Evolutionary conservation across 2,888 invertebrate species (phyloP).

Genomic region (Heliconius erato): DNA sequence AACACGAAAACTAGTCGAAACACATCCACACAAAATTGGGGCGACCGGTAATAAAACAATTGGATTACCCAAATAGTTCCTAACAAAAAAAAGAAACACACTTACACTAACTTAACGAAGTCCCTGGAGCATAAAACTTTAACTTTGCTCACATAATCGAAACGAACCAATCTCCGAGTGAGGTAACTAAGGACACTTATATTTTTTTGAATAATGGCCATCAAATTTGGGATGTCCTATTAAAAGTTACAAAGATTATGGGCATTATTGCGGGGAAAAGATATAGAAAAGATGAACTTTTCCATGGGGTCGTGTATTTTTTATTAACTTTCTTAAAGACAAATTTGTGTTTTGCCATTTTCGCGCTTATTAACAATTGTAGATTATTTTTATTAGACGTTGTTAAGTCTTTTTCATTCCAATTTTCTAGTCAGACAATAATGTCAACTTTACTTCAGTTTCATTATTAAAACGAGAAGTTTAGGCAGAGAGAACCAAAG

Average conservation of each 20-base stretch:
- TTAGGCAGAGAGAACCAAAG: too few species aligned
- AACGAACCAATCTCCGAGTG: conserved; percentile 69
- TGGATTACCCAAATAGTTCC: conserved; percentile 10
- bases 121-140: conserved; percentile 50
- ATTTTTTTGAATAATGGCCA: conserved; percentile 81
- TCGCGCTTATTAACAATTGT: conserved; percentile 28
- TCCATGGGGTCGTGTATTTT: conserved; percentile 68
- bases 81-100: not conserved
- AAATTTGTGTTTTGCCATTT: conserved; percentile 12
- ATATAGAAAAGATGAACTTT: conserved; percentile 79
- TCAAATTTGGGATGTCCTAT: conserved; percentile 81
- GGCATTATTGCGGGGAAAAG: conserved; percentile 78
- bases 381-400: conserved; percentile 20
- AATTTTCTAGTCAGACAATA: not conserved
- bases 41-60: conserved; percentile 15
- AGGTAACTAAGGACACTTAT: conserved; percentile 65
- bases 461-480: not conserved
- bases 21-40: not conserved
- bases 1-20: not conserved
- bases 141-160: conserved; percentile 62
- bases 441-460: not conserved
- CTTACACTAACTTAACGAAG: conserved; percentile 3
- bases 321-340: conserved; percentile 54
- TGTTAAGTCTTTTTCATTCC: not conserved
- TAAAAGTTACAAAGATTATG: conserved; percentile 85